Evolutionary conservation across 2,888 invertebrate species (phyloP).

Genomic region (Nemotelus pantherinus): DNA sequence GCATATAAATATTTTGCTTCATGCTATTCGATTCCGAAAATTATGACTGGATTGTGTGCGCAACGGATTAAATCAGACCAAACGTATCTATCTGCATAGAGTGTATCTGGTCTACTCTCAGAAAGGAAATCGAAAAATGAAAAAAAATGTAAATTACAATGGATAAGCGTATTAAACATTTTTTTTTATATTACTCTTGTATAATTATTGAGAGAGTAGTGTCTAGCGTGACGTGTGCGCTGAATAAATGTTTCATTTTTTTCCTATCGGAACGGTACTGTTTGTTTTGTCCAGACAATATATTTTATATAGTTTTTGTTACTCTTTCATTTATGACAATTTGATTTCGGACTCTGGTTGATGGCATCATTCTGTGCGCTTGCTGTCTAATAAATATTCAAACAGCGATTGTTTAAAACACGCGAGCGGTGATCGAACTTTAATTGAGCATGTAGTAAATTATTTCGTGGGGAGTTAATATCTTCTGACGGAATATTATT

Average conservation of each 20-base stretch:
- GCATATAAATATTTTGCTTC: not conserved
- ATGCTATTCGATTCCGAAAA: conserved; percentile 20
- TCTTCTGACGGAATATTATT: too few relatives aligned
- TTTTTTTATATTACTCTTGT: too few relatives aligned
- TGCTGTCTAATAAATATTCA: not conserved
- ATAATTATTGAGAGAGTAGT: not conserved
- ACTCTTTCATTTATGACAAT: not conserved
- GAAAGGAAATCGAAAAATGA: not conserved
- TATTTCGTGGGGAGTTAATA: too few relatives aligned
- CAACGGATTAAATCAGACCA: too few relatives aligned
- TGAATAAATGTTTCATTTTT: not conserved
- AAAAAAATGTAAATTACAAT: not conserved
- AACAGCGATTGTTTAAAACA: not conserved
- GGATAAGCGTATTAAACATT: too few relatives aligned
- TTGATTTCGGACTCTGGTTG: not conserved
- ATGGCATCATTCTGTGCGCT: too few relatives aligned
- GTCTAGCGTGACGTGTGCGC: conserved; percentile 6
- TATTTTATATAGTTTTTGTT: not conserved
- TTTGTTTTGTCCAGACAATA: not conserved
- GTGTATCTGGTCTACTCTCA: too few relatives aligned
- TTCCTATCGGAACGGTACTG: conserved; percentile 3
- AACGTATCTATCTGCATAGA: too few relatives aligned
- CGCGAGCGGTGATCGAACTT: conserved; percentile 8
- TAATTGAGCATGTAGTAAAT: not conserved
- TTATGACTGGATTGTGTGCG: not conserved